A percentile compares a stretch with the other conserved stretches of the same genome.
phyloP scores from a whole-genome alignment of 1,140 invertebrate species.

The Caenorhabditis latens region DNA sequence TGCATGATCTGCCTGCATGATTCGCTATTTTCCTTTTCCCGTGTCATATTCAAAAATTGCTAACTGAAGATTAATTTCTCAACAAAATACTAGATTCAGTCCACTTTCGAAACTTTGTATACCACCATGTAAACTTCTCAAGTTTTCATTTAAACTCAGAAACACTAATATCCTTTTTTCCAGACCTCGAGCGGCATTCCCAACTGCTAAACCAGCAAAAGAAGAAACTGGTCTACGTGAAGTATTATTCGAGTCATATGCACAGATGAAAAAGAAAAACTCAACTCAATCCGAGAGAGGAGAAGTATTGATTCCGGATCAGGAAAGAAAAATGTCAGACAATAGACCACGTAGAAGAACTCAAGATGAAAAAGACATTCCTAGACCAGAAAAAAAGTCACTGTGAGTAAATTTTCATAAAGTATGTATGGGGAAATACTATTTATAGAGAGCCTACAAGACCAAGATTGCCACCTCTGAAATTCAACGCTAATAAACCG shows the following conservation, averaged over 20 bases:
- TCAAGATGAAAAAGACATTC: background rate
- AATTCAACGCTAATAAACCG: constrained; percentile 16
- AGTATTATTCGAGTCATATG: background rate
- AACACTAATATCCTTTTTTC: background rate
- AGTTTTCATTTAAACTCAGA: background rate
- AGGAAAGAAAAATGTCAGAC: constrained; percentile 40
- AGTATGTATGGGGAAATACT: background rate
- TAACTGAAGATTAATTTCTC: background rate
- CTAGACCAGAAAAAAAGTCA: background rate
- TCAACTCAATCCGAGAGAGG: constrained; percentile 41
- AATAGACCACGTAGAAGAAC: background rate
- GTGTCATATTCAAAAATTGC: background rate
- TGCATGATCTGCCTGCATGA: background rate
- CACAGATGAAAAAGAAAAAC: constrained; percentile 5
- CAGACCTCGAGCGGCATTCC: constrained; percentile 1
- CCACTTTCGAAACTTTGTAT: background rate
- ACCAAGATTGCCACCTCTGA: background rate
- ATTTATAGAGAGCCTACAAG: background rate
- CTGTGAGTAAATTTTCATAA: background rate
- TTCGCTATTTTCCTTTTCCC: background rate
- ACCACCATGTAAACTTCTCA: background rate
- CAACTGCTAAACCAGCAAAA: constrained; percentile 3
- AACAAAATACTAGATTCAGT: too few species aligned
- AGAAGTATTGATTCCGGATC: constrained; percentile 1
- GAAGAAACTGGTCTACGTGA: constrained; percentile 8